These are phyloP conservation scores for Heteromormyrus szaboi DNA, from an alignment of 2,797 vertebrate genomes.

Conservation along the genomic window DNA sequence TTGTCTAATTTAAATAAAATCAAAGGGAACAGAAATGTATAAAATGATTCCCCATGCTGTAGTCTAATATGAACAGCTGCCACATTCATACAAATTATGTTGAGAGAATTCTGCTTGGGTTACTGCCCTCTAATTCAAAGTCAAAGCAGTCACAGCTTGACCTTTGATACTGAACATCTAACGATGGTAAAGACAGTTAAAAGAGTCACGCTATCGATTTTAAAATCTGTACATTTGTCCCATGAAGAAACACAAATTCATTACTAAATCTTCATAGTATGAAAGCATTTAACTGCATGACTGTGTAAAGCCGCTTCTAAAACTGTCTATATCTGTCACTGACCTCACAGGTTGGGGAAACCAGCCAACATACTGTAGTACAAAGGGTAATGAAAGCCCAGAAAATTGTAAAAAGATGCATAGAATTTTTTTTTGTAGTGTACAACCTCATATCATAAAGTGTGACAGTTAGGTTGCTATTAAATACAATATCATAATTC, in stretches of 20 bases:
- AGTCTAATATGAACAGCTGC: background rate
- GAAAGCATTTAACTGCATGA: constrained; percentile 31
- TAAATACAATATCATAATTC: background rate
- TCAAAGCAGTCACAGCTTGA: background rate
- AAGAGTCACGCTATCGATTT: background rate
- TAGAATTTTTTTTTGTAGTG: background rate
- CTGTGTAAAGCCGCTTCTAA: constrained; percentile 22
- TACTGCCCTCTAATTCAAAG: background rate
- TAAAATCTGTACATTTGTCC: background rate
- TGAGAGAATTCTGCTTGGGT: background rate
- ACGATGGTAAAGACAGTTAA: background rate
- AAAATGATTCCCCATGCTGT: background rate
- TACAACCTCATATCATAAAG: background rate
- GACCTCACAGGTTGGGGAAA: background rate
- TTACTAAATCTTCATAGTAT: constrained; percentile 35
- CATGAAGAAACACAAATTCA: background rate
- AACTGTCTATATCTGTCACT: constrained; percentile 28
- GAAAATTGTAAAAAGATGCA: background rate
- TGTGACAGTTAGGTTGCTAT: background rate
- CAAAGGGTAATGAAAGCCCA: background rate
- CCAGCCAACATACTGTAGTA: background rate
- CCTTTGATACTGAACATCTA: background rate
- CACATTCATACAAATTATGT: background rate
- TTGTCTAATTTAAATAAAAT: background rate
- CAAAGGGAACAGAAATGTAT: background rate